Evolutionary conservation across 2,797 vertebrate species (phyloP), one percentile per base, ranked within the genome.

Genomic region (Lates japonicus): DNA sequence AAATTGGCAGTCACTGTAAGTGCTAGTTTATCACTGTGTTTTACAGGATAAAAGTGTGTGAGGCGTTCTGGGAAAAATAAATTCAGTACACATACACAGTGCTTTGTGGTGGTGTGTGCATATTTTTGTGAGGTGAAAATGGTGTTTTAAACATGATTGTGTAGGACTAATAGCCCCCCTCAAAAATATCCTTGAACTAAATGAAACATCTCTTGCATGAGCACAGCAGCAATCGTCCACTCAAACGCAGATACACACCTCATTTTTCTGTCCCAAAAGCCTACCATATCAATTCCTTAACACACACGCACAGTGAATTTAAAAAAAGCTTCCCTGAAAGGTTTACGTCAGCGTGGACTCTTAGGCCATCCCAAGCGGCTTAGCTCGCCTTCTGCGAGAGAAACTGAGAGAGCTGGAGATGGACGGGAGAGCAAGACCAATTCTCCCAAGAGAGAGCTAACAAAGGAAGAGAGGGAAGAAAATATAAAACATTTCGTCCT

Each of bases 281-380:
- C 19, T 14, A 20, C 62, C 49, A 19, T 75, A 78, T 78, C 44
- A 74, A 42, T 58, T 60, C 70, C 35, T 71, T 77, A 55, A 33
- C 61, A 70, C 59, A 62, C 65, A 68, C 72, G 2, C 58, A 74
- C 44, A 65, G 52, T 49, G 72, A 87, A 81, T 79, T 77, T 5
- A 16, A 3, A 65, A 86, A 85, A 87, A 90, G 80, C 75, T 60
- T 87, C 65, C 61, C 75, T 89, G 80, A 92, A 93, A 92, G 92
- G 87, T 92, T 92, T 90, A 75, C 64, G 70, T 93, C 89, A 90
- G 80, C 67, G 58, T 4, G 63, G 86, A 84, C 80, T 80, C 74
- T 60, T 39, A 61, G 86, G 70, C 70, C 66, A 51, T 86, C 83
- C 83, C 86, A 70, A 83, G 84, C 37, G 59, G 78, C 79, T 90